These are phyloP conservation scores for Augochlorella aurata DNA, from an alignment of 2,888 invertebrate species.

Conservation along the genomic window DNA sequence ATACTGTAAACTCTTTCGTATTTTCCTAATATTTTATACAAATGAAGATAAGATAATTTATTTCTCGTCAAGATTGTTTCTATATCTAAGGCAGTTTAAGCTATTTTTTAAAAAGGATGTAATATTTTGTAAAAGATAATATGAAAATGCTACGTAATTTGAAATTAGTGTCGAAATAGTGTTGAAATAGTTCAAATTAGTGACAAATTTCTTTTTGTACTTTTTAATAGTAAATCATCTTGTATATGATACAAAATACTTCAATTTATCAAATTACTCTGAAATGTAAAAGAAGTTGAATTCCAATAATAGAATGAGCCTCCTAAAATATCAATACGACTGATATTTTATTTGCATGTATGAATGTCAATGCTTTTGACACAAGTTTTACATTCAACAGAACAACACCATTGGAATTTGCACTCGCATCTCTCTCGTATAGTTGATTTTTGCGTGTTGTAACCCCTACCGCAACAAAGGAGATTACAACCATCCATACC, in stretches of 20 bases:
- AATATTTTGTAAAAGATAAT: background rate
- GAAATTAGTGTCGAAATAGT: background rate
- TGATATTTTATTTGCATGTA: conserved; percentile 89
- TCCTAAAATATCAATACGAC: conserved; percentile 3
- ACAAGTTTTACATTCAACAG: conserved; percentile 95
- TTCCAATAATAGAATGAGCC: conserved; percentile 7
- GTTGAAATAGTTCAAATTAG: background rate
- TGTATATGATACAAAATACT: conserved; percentile 6
- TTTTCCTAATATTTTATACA: background rate
- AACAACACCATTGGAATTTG: conserved; percentile 98
- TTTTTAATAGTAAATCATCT: background rate
- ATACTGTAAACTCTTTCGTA: background rate
- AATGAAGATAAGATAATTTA: background rate
- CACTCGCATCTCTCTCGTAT: conserved; percentile 93
- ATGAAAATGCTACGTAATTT: background rate
- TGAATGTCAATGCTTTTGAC: conserved; percentile 89
- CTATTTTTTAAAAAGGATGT: conserved; percentile 1
- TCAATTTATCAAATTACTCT: conserved; percentile 1
- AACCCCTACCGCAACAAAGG: conserved; percentile 96
- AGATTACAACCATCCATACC: conserved; percentile 92
- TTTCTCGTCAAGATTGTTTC: background rate
- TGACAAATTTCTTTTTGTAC: background rate
- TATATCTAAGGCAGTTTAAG: conserved; percentile 3
- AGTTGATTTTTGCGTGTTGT: conserved; percentile 91
- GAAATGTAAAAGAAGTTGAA: background rate